phyloP scores from a whole-genome alignment of 2,113 vertebrate species.

The Saccopteryx leptura region DNA sequence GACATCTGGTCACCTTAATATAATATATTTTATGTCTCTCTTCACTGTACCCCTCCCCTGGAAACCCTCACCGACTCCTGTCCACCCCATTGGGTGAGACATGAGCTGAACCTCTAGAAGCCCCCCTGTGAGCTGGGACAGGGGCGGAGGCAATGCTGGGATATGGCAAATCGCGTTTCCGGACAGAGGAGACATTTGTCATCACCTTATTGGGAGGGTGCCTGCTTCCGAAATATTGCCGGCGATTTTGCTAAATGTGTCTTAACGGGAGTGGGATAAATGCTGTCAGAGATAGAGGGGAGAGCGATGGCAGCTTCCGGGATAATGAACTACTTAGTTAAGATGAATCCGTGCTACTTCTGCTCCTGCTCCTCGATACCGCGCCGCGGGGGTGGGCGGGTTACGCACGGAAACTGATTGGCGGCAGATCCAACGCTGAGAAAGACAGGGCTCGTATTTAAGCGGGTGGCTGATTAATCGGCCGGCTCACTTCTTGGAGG shows the following conservation, averaged over 20 bases:
- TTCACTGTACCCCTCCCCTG: not conserved
- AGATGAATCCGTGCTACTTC: not conserved
- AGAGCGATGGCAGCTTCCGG: conserved; percentile 27
- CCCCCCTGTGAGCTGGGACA: not conserved
- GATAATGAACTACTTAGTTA: conserved; percentile 75
- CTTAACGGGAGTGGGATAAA: conserved; percentile 46
- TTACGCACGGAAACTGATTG: fast-evolving
- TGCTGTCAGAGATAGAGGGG: conserved; percentile 66
- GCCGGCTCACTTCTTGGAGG: not conserved
- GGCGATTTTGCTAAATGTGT: conserved; percentile 68
- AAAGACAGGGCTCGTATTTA: conserved; percentile 4
- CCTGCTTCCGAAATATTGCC: conserved; percentile 49
- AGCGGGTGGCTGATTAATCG: not conserved
- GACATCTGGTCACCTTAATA: not conserved
- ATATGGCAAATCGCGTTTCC: not conserved
- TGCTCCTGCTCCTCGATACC: not conserved
- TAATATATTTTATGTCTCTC: not conserved
- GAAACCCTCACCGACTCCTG: fast-evolving
- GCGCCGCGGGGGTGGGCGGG: fast-evolving
- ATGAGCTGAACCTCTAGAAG: not conserved
- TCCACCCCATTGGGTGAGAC: not conserved
- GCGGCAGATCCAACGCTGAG: not conserved
- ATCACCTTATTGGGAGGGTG: not conserved
- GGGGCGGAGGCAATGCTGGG: fast-evolving
- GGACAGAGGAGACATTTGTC: not conserved